These are phyloP conservation scores for Trachymyrmex septentrionalis DNA, from an alignment of 1,140 invertebrate species.

Conservation along the genomic window DNA sequence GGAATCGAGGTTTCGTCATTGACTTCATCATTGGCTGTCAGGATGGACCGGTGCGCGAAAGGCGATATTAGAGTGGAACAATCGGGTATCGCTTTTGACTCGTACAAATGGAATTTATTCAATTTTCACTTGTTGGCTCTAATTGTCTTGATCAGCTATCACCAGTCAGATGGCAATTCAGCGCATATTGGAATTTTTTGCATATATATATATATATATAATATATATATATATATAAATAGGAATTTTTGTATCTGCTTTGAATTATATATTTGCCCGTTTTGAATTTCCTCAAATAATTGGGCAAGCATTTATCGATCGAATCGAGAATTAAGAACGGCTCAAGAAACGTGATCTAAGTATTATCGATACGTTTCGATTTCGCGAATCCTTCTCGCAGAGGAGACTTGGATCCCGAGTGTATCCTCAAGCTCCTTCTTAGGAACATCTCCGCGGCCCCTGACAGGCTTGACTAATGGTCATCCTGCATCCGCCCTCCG, in stretches of 20 bases:
- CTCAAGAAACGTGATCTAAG: not conserved
- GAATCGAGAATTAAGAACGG: conserved; percentile 13
- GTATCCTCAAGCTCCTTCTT: conserved; percentile 69
- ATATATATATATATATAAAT: too few relatives aligned
- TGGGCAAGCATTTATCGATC: conserved; percentile 3
- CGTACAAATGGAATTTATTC: not conserved
- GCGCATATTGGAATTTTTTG: not conserved
- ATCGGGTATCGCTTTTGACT: not conserved
- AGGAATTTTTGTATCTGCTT: not conserved
- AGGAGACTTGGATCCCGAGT: conserved; percentile 52
- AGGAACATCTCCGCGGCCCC: conserved; percentile 77
- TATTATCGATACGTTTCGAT: conserved; percentile 44
- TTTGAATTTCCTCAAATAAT: not conserved
- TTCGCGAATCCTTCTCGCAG: conserved; percentile 48
- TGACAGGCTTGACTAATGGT: conserved; percentile 82
- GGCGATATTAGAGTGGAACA: not conserved
- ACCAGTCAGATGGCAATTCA: not conserved
- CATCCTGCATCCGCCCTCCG: conserved; percentile 77
- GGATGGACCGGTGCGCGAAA: not conserved
- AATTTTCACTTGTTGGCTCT: not conserved
- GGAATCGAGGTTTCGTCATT: conserved; percentile 45
- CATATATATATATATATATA: too few relatives aligned
- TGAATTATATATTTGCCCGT: not conserved
- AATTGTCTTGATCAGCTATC: not conserved
- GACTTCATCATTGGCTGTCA: conserved; percentile 35